phyloP scores from a whole-genome alignment of 2,888 invertebrate species.

The Drosophila merina region DNA sequence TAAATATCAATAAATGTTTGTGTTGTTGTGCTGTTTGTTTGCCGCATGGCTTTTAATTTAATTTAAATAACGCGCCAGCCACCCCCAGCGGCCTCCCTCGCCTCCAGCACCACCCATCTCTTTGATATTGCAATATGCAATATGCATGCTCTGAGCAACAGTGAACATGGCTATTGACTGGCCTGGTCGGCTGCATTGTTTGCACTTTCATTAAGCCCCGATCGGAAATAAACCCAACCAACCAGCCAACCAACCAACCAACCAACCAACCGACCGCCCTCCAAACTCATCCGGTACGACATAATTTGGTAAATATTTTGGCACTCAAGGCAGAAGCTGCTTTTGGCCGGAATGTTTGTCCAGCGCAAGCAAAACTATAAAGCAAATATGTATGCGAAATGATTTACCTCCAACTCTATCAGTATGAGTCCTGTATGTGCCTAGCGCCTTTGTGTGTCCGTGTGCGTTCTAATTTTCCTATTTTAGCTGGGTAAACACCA shows the following conservation, averaged over 20 bases:
- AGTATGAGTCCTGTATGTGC: slow-evolving; percentile 10
- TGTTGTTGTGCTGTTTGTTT: slow-evolving; percentile 56
- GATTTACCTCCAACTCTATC: slow-evolving; percentile 31
- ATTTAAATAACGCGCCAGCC: slow-evolving; percentile 65
- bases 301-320: slow-evolving; percentile 61
- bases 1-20: slow-evolving; percentile 76
- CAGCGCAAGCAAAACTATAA: slow-evolving; percentile 53
- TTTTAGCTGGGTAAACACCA: slow-evolving; percentile 58
- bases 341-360: slow-evolving; percentile 47
- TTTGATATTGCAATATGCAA: slow-evolving; percentile 34
- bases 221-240: slow-evolving; percentile 23
- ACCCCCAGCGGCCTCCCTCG: slow-evolving; percentile 4
- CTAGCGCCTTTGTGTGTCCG: slow-evolving; percentile 16
- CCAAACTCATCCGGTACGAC: slow-evolving; percentile 22
- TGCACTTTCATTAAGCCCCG: slow-evolving; percentile 63
- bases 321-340: slow-evolving; percentile 61
- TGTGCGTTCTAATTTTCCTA: slow-evolving; percentile 50
- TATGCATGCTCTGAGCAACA: slow-evolving; percentile 58
- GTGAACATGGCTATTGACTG: slow-evolving; percentile 43
- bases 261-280: background rate
- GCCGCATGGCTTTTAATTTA: slow-evolving; percentile 71
- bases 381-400: slow-evolving; percentile 48
- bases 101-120: background rate
- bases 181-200: slow-evolving; percentile 41
- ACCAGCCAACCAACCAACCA: slow-evolving; percentile 3